Conservation (phyloP, 92 coral and sea anemone species). For the Palythoa caribaeorum region DNA sequence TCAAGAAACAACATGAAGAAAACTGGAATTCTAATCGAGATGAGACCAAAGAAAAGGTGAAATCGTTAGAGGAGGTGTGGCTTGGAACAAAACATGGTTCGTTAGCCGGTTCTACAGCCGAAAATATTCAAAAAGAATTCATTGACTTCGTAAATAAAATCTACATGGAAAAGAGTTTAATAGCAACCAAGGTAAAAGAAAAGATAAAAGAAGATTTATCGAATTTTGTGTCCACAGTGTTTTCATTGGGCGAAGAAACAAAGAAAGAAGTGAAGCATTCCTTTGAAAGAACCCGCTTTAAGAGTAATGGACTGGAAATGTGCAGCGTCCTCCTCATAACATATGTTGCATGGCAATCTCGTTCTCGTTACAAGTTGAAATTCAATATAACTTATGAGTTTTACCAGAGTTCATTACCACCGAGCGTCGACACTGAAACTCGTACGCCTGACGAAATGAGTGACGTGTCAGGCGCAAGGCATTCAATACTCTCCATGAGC, state of each 20-base stretch:
- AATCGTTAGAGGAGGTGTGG: not conserved
- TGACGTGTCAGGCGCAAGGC: not conserved
- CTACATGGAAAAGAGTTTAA: not conserved
- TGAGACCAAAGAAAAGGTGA: constrained; percentile 4
- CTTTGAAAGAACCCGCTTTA: no score
- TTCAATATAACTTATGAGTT: constrained; percentile 5
- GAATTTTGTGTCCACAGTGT: no score
- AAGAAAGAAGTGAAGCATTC: no score
- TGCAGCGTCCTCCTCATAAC: no score
- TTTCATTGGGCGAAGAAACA: no score
- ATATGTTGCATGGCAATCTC: no score
- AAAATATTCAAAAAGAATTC: not conserved
- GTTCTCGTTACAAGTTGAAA: not conserved
- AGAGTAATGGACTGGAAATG: no score
- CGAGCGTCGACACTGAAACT: no score
- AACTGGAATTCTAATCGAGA: not conserved
- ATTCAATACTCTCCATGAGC: not conserved
- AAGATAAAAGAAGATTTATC: no score
- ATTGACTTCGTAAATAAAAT: not conserved
- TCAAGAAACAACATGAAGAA: not conserved
- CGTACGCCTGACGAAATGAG: no score
- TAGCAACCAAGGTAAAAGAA: not conserved
- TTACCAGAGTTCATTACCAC: constrained; percentile 17
- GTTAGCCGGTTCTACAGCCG: not conserved
- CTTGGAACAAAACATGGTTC: not conserved